Evolutionary conservation across 2,888 invertebrate genomes (phyloP), one percentile per base, ranked within the genome.

Genomic region (Leucophenga montana): DNA sequence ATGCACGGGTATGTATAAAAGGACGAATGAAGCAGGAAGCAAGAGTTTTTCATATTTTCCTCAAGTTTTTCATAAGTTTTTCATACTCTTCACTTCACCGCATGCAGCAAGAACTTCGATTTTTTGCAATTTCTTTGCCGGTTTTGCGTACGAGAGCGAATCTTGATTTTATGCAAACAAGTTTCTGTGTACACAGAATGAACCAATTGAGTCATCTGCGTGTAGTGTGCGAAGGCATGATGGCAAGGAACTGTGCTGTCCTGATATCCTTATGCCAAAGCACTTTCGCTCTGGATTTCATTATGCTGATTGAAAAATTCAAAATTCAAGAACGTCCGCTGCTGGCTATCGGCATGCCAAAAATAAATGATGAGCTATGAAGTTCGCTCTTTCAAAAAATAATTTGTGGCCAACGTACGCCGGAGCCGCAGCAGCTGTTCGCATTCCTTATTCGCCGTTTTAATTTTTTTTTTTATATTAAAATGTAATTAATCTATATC

Each of bases 401-500:
- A 62, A 62, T 62, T 62, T 46, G 44, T 62, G 46, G 57, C 31
- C 57, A 57, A 31, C 46, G 14, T 8, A n/a, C n/a, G n/a, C n/a
- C n/a, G n/a, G 14, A 1, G 18, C n/a, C 9, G 18, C 18, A 53
- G 9, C 46, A 33, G 46, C 62, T 27, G 57, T 57, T 57, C 13
- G 11, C 14, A 31, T 57, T 27, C 8, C 27, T 57, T n/a, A n/a
- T n/a, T n/a, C n/a, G n/a, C n/a, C 18, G 22, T 22, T 5, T 31
- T 20, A 20, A 18, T 48, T 22, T 48, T 27, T 27, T 14, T 22
- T 64, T 48, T 48, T 50, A 20, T 62, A 66, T 69, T 59, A 66
- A 69, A 66, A 69, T 50, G 50, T 53, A 69, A 69, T 69, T 69
- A 69, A 69, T 69, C 66, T 65, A 27, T n/a, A n/a, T n/a, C n/a